Percentiles rank a stretch among this genome's conserved stretches.
These are phyloP conservation scores for Sardina pilchardus DNA, from an alignment of 2,113 vertebrate species.

Conservation along the genomic window DNA sequence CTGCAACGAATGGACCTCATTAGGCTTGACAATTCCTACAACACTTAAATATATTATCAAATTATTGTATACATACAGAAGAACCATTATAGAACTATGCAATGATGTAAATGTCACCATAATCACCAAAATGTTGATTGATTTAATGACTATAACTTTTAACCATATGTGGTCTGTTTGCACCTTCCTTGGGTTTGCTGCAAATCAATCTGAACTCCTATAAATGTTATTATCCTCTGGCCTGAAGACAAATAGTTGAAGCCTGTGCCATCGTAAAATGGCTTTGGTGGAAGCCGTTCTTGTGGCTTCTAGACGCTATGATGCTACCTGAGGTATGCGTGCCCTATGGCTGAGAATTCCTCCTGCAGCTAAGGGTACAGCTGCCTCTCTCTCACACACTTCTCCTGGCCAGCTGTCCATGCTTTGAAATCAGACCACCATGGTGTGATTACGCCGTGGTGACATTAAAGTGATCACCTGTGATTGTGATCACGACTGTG, in stretches of 20 bases:
- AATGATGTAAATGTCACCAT: background rate
- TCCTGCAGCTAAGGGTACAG: background rate
- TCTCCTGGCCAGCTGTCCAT: background rate
- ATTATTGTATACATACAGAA: too few species aligned
- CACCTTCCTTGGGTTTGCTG: background rate
- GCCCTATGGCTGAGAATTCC: background rate
- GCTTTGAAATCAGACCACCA: background rate
- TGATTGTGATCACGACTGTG: too few species aligned
- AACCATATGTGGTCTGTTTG: background rate
- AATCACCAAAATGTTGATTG: too few species aligned
- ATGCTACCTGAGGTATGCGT: constrained; percentile 24
- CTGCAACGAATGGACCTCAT: background rate
- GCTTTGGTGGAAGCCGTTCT: too few species aligned
- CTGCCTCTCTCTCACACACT: background rate
- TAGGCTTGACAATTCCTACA: background rate
- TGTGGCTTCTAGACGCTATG: constrained; percentile 11
- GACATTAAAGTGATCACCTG: background rate
- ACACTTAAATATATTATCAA: too few species aligned
- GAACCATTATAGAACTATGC: too few species aligned
- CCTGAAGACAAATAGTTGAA: background rate
- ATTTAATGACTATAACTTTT: too few species aligned
- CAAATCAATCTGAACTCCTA: background rate
- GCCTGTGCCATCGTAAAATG: background rate
- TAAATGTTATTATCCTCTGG: background rate
- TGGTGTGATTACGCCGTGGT: too few species aligned